These are phyloP conservation scores for Zoanthus sansibaricus DNA, from an alignment of 92 coral and sea anemone genomes.

Conservation along the genomic window DNA sequence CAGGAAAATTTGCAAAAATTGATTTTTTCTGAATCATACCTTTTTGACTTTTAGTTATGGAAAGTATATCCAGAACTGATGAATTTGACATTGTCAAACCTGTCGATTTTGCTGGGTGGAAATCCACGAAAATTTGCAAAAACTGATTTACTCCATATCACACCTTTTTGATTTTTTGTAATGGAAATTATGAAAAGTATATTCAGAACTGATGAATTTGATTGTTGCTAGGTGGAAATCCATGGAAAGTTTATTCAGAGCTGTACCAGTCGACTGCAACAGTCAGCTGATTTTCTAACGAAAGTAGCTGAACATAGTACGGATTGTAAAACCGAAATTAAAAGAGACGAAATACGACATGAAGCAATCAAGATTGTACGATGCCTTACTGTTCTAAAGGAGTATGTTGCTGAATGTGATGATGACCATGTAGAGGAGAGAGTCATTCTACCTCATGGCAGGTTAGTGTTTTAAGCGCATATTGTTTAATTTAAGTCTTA, in stretches of 20 bases:
- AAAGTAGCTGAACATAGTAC: slow-evolving; percentile 67
- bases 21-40: too few species aligned
- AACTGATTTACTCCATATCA: too few species aligned
- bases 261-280: slow-evolving; percentile 88
- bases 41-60: too few species aligned
- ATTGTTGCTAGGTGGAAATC: slow-evolving; percentile 80
- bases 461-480: slow-evolving; percentile 55
- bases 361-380: slow-evolving; percentile 94
- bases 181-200: too few species aligned
- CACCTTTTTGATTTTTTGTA: too few species aligned
- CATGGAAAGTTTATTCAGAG: slow-evolving; percentile 93
- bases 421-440: slow-evolving; percentile 98
- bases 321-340: slow-evolving; percentile 62
- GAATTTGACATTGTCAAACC: too few species aligned
- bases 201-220: too few species aligned
- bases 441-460: slow-evolving; percentile 94
- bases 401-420: slow-evolving; percentile 96
- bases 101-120: too few species aligned
- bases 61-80: too few species aligned
- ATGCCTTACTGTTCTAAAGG: slow-evolving; percentile 93
- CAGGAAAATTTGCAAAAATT: too few species aligned
- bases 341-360: slow-evolving; percentile 59
- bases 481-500: too few species aligned
- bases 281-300: slow-evolving; percentile 78
- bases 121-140: too few species aligned